A percentile compares a stretch with the other conserved stretches of the same genome.
Evolutionary conservation across 2,888 invertebrate genomes (phyloP).

Genomic region (Aporophyla nigra): DNA sequence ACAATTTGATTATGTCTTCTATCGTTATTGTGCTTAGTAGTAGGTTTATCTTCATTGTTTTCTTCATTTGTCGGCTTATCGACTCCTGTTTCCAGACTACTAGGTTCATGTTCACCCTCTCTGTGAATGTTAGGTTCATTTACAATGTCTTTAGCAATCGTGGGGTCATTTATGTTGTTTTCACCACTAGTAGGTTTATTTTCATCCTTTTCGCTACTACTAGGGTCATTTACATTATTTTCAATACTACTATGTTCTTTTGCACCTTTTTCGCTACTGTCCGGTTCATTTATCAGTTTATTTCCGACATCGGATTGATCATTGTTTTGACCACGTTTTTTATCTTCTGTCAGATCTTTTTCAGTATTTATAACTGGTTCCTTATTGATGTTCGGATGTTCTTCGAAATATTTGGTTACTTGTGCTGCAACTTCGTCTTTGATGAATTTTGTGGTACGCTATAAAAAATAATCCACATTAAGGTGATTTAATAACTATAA

Average conservation of each 20-base stretch:
- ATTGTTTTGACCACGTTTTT: neutral
- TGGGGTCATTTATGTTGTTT: neutral
- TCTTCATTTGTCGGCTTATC: neutral
- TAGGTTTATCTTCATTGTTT: neutral
- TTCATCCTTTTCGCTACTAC: neutral
- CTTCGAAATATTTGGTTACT: slow-evolving; percentile 49
- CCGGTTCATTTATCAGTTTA: neutral
- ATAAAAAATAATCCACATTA: slow-evolving; percentile 32
- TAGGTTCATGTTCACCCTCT: slow-evolving; percentile 5
- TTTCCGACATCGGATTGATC: slow-evolving; percentile 1
- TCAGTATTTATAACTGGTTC: slow-evolving; percentile 6
- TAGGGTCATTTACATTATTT: neutral
- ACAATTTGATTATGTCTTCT: slow-evolving; percentile 1
- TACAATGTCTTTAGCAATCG: neutral
- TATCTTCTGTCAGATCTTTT: neutral
- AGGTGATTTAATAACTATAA: neutral
- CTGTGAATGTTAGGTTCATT: neutral
- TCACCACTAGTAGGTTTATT: neutral
- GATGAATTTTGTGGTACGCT: slow-evolving; percentile 70
- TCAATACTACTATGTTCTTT: neutral
- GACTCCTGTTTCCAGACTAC: neutral
- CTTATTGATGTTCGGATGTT: slow-evolving; percentile 19
- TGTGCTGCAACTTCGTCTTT: slow-evolving; percentile 70
- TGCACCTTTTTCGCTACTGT: neutral
- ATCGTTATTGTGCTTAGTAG: neutral